Conservation (phyloP, 2,797 vertebrate species). For the Hozukius guyotensis region DNA sequence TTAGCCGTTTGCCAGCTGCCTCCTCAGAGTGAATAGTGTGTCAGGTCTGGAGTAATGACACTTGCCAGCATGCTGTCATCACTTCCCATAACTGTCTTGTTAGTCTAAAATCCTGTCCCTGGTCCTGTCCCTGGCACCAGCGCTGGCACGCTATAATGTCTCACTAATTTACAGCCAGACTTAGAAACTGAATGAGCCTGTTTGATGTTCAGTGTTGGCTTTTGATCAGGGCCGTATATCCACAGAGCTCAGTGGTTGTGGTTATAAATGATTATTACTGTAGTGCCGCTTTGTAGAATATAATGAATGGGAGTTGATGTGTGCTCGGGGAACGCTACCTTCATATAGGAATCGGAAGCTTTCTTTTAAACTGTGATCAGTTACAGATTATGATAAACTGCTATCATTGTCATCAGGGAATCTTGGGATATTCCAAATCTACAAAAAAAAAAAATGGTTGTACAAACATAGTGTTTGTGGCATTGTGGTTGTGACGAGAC, state of each 20-base stretch:
- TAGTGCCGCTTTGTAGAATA: conserved; percentile 45
- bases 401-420: background rate
- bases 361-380: conserved; percentile 26
- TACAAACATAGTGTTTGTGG: background rate
- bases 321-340: background rate
- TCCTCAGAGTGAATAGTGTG: conserved; percentile 28
- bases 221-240: conserved; percentile 68
- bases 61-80: conserved; percentile 60
- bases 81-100: conserved; percentile 61
- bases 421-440: background rate
- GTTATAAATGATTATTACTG: conserved; percentile 68
- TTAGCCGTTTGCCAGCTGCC: conserved; percentile 25
- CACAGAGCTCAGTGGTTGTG: conserved; percentile 41
- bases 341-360: background rate
- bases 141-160: conserved; percentile 31
- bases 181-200: conserved; percentile 55
- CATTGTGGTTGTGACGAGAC: background rate
- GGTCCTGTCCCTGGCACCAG: conserved; percentile 39
- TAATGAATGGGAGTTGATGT: conserved; percentile 52
- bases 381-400: conserved; percentile 34
- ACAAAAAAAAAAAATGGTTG: background rate
- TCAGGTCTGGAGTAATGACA: conserved; percentile 39
- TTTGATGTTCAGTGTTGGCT: conserved; percentile 68
- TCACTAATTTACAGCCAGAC: conserved; percentile 67
- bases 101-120: conserved; percentile 46